Conservation (phyloP, 1,140 invertebrate genomes). For the Scaptomyza graminum region DNA sequence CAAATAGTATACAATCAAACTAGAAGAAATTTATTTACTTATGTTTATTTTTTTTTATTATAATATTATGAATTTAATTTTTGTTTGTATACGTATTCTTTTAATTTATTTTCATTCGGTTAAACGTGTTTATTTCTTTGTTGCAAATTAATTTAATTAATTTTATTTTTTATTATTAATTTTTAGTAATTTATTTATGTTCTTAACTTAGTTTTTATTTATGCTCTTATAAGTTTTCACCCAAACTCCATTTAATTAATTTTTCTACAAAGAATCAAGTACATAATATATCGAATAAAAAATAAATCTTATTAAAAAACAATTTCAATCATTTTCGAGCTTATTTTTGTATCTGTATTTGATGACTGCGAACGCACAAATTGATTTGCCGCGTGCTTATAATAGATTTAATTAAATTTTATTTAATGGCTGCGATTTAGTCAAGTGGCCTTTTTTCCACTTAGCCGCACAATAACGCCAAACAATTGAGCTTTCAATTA, state of each 20-base stretch:
- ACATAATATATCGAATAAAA: neutral
- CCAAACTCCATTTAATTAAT: no score
- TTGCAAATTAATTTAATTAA: no score
- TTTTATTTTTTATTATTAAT: no score
- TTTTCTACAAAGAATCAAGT: neutral
- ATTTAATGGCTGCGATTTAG: slow-evolving; percentile 13
- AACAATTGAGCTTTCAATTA: slow-evolving; percentile 76
- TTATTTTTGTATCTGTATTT: neutral
- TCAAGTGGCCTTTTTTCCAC: slow-evolving; percentile 1
- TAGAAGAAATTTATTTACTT: no score
- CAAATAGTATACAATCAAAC: no score
- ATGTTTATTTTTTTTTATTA: no score
- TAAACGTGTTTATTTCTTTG: no score
- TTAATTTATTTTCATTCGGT: no score
- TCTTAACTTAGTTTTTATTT: neutral
- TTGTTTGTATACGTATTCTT: no score
- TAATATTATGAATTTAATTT: no score
- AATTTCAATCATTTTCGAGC: neutral
- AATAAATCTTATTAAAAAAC: neutral
- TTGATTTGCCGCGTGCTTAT: slow-evolving; percentile 26
- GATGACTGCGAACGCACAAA: neutral
- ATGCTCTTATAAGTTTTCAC: no score
- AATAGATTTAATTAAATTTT: slow-evolving; percentile 27
- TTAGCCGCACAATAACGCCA: slow-evolving; percentile 3
- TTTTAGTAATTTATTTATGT: neutral